Evolutionary conservation across 2,113 vertebrate species (phyloP), one percentile per base, ranked within the genome.

Genomic region (Austrofundulus limnaeus): DNA sequence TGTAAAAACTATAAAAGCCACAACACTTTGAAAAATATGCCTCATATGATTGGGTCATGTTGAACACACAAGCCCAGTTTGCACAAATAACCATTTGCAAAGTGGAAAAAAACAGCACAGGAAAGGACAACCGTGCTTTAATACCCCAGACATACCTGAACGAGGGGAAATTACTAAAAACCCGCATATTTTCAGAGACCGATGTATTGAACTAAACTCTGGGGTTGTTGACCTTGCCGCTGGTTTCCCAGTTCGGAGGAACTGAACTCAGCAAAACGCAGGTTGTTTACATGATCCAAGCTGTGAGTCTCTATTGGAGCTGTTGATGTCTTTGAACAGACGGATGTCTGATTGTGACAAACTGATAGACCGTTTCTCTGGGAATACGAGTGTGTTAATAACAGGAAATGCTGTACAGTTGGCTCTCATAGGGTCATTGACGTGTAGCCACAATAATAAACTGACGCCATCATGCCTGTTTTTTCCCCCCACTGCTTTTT

Each of bases 341-440:
- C 86, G 87, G 88, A 87, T 90, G 87, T 90, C 54, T 89, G 88
- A 90, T 90, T 88, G 84, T 90, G 88, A 89, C 86, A 89, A 91
- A 88, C 87, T 87, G 90, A 89, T 90, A 86, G 80, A 87, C 85
- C 70, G 76, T 74, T 89, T 89, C 88, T 90, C 77, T 91, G 88
- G 90, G 87, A 90, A 91, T 90, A 91, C 70, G 65, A 89, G 82
- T 81, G 84, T 82, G 88, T 81, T 91, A 90, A 91, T 90, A 91
- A 91, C 90, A 91, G 90, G 90, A 91, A 91, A 90, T 90, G 87
- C 88, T 91, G 82, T 87, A 83, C 84, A 82, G 87, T 91, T 85
- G 78, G 84, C 87, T 90, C 86, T 86, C 85, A 83, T 85, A 87
- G 88, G 90, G 90, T 89, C 85, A 86, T 62, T 88, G 85, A 89